Conservation (phyloP, 2,888 invertebrate genomes). For the Eupsilia transversa region DNA sequence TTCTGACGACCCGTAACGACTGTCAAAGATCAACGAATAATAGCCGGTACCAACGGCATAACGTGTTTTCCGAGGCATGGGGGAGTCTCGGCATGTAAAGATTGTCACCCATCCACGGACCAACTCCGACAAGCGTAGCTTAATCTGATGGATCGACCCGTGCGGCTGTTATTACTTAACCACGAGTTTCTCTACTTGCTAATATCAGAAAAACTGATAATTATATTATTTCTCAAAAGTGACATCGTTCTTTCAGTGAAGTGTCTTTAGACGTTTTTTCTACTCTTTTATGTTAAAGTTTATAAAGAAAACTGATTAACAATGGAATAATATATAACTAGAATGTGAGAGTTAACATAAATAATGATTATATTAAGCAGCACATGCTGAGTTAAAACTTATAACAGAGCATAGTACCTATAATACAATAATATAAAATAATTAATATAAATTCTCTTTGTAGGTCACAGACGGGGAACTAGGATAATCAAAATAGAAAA, state of each 20-base stretch:
- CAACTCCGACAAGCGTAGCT: no score
- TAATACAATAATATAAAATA: constrained; percentile 59
- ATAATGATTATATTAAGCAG: background rate
- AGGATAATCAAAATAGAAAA: constrained; percentile 69
- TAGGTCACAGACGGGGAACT: constrained; percentile 69
- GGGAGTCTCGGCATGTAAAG: no score
- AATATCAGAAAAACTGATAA: background rate
- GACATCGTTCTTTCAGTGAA: background rate
- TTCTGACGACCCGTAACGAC: no score
- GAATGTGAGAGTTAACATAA: background rate
- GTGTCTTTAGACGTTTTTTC: background rate
- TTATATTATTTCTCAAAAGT: background rate
- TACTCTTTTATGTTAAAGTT: background rate
- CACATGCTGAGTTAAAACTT: background rate
- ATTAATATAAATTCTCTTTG: constrained; percentile 69
- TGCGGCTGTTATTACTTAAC: no score
- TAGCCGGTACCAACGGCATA: no score
- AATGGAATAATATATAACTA: background rate
- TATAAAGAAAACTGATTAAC: background rate
- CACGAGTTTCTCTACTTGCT: no score
- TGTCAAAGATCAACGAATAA: no score
- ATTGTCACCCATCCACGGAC: no score
- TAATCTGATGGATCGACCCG: no score
- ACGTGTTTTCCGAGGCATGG: no score
- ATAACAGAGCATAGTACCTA: constrained; percentile 12